phyloP scores from a whole-genome alignment of 2,888 invertebrate species.

The Rhamnusium bicolor region DNA sequence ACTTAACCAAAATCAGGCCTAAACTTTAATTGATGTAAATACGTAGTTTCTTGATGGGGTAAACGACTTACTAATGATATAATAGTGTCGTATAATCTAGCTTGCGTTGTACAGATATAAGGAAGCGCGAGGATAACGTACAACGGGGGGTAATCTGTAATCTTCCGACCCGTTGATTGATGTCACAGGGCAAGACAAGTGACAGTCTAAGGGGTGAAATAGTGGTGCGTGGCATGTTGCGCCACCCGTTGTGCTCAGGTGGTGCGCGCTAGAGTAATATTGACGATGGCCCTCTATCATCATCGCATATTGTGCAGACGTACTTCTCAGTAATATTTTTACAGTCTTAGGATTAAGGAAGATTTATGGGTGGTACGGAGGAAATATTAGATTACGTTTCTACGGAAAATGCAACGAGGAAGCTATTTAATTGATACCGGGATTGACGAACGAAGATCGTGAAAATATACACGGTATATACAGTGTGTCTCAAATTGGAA shows the following conservation, averaged over 20 bases:
- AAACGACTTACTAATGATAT: slow-evolving; percentile 48
- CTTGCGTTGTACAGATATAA: slow-evolving; percentile 36
- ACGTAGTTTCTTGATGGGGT: slow-evolving; percentile 44
- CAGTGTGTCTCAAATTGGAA: too few species aligned
- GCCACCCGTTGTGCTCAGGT: slow-evolving; percentile 55
- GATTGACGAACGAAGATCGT: not conserved
- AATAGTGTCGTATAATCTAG: slow-evolving; percentile 42
- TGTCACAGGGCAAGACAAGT: slow-evolving; percentile 58
- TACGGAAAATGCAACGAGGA: not conserved
- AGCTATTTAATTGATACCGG: not conserved
- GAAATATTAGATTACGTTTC: slow-evolving; percentile 19
- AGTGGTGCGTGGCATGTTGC: slow-evolving; percentile 45
- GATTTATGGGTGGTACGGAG: slow-evolving; percentile 10
- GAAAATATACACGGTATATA: too few species aligned
- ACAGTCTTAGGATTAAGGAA: slow-evolving; percentile 33
- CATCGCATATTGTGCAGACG: slow-evolving; percentile 39
- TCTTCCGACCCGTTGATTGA: slow-evolving; percentile 61
- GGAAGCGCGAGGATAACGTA: slow-evolving; percentile 32
- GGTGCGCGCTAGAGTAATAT: slow-evolving; percentile 49
- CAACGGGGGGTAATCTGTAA: slow-evolving; percentile 57
- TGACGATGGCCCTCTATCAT: slow-evolving; percentile 43
- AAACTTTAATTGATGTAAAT: slow-evolving; percentile 44
- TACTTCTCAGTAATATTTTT: slow-evolving; percentile 34
- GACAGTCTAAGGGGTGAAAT: slow-evolving; percentile 61
- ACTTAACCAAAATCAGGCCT: slow-evolving; percentile 43